Percentiles rank a stretch among this genome's conserved stretches.
phyloP scores from a whole-genome alignment of 1,140 invertebrate species.

The Belonocnema kinseyi region DNA sequence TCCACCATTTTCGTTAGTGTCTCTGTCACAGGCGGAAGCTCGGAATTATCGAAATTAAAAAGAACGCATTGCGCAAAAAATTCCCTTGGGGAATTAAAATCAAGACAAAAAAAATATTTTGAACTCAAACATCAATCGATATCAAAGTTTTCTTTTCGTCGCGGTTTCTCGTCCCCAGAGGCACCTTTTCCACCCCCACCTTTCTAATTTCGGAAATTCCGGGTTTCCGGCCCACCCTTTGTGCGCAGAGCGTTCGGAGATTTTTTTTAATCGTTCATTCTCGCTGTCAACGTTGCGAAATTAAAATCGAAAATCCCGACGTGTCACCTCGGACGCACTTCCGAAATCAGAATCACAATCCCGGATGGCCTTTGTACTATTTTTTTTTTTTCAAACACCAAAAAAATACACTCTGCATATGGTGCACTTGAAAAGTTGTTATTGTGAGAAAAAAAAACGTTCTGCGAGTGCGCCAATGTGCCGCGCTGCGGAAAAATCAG shows the following conservation, averaged over 20 bases:
- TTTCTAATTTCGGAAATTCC: too few species aligned
- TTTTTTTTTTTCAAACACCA: not conserved
- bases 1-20: not conserved
- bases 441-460: not conserved
- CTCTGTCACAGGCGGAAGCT: not conserved
- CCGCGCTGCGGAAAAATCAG: not conserved
- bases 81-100: too few species aligned
- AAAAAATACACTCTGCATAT: not conserved
- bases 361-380: not conserved
- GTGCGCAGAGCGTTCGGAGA: not conserved
- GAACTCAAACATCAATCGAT: too few species aligned
- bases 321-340: not conserved
- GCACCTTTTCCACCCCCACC: too few species aligned
- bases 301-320: conserved; percentile 24
- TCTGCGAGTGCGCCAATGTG: not conserved
- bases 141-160: too few species aligned
- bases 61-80: too few species aligned
- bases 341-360: not conserved
- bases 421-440: not conserved
- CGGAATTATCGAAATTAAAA: too few species aligned
- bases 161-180: too few species aligned
- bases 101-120: too few species aligned
- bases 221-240: not conserved
- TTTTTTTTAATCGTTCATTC: not conserved
- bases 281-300: conserved; percentile 10